A percentile compares a stretch with the other conserved stretches of the same genome.
These are phyloP conservation scores for Drosophila varians DNA, from an alignment of 1,140 invertebrate species.

Conservation along the genomic window DNA sequence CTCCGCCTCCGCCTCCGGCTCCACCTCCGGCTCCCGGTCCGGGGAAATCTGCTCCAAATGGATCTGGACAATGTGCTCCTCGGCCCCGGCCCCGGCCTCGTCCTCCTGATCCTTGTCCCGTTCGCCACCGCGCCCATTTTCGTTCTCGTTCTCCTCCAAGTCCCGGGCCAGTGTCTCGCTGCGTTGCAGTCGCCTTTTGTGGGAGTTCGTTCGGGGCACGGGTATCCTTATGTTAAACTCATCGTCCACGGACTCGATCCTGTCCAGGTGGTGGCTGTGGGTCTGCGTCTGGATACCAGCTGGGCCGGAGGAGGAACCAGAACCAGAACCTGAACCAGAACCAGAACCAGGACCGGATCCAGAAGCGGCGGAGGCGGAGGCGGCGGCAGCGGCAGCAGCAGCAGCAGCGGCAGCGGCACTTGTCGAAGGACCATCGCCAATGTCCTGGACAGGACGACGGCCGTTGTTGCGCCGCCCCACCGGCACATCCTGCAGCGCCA, in stretches of 20 bases:
- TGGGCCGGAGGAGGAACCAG: background rate
- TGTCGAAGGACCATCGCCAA: conserved; percentile 56
- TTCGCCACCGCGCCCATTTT: background rate
- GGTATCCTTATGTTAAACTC: conserved; percentile 57
- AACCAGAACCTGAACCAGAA: background rate
- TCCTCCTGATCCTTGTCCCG: background rate
- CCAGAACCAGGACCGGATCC: conserved; percentile 31
- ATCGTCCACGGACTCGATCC: conserved; percentile 65
- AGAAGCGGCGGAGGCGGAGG: conserved; percentile 47
- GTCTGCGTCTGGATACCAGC: background rate
- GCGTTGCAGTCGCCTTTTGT: conserved; percentile 62
- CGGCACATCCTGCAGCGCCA: conserved; percentile 69
- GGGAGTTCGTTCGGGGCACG: conserved; percentile 20
- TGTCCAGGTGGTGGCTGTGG: conserved; percentile 19
- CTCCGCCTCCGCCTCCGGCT: background rate
- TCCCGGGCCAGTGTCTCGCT: conserved; percentile 75
- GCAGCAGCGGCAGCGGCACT: conserved; percentile 59
- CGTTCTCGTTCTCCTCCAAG: conserved; percentile 48
- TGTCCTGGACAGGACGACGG: background rate
- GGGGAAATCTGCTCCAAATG: conserved; percentile 38
- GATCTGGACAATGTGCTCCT: conserved; percentile 65
- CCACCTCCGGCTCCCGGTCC: conserved; percentile 12
- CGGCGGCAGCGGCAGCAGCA: conserved; percentile 6
- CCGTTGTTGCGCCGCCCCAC: conserved; percentile 38
- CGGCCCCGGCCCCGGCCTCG: conserved; percentile 28